Evolutionary conservation across 2,797 vertebrate species (phyloP).

Genomic region (Clarias pachynema): DNA sequence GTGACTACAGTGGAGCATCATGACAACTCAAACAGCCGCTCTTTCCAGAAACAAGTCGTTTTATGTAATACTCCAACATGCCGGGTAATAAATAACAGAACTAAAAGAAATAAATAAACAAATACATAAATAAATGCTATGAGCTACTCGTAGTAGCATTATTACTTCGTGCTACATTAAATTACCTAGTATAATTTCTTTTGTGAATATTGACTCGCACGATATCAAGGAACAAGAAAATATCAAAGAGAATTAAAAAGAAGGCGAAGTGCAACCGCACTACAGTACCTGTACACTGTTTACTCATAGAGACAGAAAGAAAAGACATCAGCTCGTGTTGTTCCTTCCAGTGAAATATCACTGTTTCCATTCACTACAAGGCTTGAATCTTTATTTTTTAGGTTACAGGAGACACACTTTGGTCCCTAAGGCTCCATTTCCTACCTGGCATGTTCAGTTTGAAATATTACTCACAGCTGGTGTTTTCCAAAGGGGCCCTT

Average conservation of each 20-base stretch:
- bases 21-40: constrained; percentile 41
- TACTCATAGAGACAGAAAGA: neutral
- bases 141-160: neutral
- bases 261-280: neutral
- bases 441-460: constrained; percentile 4
- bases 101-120: neutral
- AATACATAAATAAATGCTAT: neutral
- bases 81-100: too few species aligned
- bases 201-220: neutral
- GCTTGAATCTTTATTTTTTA: constrained; percentile 14
- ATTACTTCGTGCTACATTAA: neutral
- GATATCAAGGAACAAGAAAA: neutral
- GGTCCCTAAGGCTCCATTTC: constrained; percentile 19
- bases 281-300: neutral
- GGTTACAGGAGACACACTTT: constrained; percentile 3
- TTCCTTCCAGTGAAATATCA: constrained; percentile 5
- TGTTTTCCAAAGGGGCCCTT: constrained; percentile 21
- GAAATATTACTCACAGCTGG: constrained; percentile 31
- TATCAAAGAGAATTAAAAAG: constrained; percentile 3
- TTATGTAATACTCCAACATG: constrained; percentile 24
- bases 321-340: constrained; percentile 2
- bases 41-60: constrained; percentile 23
- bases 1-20: constrained; percentile 33
- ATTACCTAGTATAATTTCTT: neutral
- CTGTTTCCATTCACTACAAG: neutral